Evolutionary conservation across 2,113 vertebrate species (phyloP).

Genomic region (Corythornis madagascariensis): DNA sequence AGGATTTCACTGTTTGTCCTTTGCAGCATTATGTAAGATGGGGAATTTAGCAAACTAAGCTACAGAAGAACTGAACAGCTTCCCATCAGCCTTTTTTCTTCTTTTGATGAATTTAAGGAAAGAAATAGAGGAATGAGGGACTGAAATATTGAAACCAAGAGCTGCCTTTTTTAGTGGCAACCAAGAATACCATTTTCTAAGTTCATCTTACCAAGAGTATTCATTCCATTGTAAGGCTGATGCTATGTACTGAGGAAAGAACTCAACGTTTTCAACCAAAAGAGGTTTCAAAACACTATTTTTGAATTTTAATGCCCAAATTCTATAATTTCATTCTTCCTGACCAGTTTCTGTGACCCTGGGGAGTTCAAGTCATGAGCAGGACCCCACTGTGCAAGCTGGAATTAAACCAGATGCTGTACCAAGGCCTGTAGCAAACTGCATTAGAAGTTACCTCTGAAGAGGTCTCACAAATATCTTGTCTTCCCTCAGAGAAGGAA

Average conservation of each 20-base stretch:
- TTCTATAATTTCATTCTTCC: background rate
- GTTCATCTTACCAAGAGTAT: background rate
- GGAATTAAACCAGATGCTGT: background rate
- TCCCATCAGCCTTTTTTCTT: background rate
- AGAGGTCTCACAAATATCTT: background rate
- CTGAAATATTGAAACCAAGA: background rate
- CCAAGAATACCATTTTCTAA: background rate
- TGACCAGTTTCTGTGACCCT: background rate
- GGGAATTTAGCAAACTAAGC: background rate
- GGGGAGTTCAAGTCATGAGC: background rate
- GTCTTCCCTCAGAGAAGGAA: background rate
- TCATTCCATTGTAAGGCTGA: background rate
- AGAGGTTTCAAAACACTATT: background rate
- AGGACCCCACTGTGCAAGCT: background rate
- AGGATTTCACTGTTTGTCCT: background rate
- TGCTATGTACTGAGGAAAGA: background rate
- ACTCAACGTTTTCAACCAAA: background rate
- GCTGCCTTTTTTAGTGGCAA: background rate
- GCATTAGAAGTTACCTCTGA: background rate
- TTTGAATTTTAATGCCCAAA: background rate
- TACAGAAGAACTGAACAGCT: background rate
- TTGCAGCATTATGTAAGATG: background rate
- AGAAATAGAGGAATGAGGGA: background rate
- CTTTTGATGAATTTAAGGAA: background rate
- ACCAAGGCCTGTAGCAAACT: background rate